Evolutionary conservation across 2,797 vertebrate genomes (phyloP).

Genomic region (Takifugu rubripes): DNA sequence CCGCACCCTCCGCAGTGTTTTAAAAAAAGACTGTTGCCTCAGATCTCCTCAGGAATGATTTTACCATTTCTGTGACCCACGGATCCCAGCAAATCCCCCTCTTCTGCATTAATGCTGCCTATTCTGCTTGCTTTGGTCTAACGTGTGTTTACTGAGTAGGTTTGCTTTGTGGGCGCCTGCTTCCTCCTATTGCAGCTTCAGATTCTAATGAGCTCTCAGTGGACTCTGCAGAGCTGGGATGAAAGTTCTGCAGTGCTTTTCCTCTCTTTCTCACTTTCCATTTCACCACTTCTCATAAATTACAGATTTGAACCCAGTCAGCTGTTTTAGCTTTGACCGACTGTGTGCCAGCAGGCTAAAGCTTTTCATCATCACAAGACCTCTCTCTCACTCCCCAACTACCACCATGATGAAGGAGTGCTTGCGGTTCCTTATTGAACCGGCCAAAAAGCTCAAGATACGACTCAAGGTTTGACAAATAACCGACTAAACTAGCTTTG

Average conservation of each 20-base stretch:
- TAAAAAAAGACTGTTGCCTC: slow-evolving; percentile 55
- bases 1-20: slow-evolving; percentile 21
- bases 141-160: slow-evolving; percentile 1
- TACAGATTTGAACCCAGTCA: slow-evolving; percentile 38
- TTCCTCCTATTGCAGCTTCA: slow-evolving; percentile 17
- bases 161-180: slow-evolving; percentile 2
- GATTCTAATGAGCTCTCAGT: slow-evolving; percentile 47
- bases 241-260: slow-evolving; percentile 59
- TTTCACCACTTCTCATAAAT: slow-evolving; percentile 50
- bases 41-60: slow-evolving; percentile 62
- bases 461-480: slow-evolving; percentile 68
- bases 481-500: no score
- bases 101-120: slow-evolving; percentile 1
- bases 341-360: slow-evolving; percentile 42
- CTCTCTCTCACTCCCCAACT: slow-evolving; percentile 40
- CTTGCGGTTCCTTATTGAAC: slow-evolving; percentile 79
- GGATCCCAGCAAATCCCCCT: slow-evolving; percentile 27
- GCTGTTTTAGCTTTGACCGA: slow-evolving; percentile 36
- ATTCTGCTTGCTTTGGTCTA: not conserved
- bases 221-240: slow-evolving; percentile 43
- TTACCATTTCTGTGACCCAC: slow-evolving; percentile 35
- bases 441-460: slow-evolving; percentile 78
- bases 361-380: slow-evolving; percentile 56
- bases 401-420: slow-evolving; percentile 79
- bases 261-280: slow-evolving; percentile 8